Evolutionary conservation across 1,140 invertebrate genomes (phyloP), one percentile per base, ranked within the genome.

Genomic region (Zophobas morio): DNA sequence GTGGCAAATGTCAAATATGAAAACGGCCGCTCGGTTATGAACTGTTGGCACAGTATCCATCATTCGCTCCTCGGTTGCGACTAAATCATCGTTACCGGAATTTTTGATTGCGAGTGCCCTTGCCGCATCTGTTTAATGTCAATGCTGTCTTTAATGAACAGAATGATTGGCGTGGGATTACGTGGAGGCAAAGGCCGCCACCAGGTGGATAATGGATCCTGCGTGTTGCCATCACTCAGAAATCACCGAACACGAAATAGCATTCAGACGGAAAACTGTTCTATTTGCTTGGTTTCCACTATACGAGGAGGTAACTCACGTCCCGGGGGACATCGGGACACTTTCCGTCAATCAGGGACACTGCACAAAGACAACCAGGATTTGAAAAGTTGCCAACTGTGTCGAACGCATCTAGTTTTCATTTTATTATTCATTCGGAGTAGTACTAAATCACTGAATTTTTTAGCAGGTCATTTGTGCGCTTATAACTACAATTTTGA

Each of bases 201-300:
- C 60, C 74, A 76, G 75, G 75, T 76, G 57, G 75, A 76, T 76
- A 76, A 76, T 76, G 75, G 75, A 76, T 76, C 46, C 60, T 76
- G 75, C 75, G 75, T 76, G 75, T 76, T 70, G 47, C 75, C 37
- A 70, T 76, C 75, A 76, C 60, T 76, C 75, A 76, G 75, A 70
- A 76, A 76, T 76, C 75, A 76, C 75, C 53, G 75, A 76, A 76
- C 75, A 76, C 60, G 75, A 76, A 76, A 74, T 60, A 74, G 72
- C 72, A 74, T 74, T 74, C 72, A 74, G 53, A 40, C 56, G 72
- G 72, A 74, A 74, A 74, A 74, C 72, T 74, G 53, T 57, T 74
- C 72, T 74, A 74, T 74, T 56, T 56, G 72, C 34, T 74, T 74
- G 60, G n/a, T 66, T 66, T 66, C 60, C 35, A 63, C 57, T 39